Evolutionary conservation across 1,140 invertebrate genomes (phyloP), one percentile per base, ranked within the genome.

Genomic region (Dendrolimus kikuchii): DNA sequence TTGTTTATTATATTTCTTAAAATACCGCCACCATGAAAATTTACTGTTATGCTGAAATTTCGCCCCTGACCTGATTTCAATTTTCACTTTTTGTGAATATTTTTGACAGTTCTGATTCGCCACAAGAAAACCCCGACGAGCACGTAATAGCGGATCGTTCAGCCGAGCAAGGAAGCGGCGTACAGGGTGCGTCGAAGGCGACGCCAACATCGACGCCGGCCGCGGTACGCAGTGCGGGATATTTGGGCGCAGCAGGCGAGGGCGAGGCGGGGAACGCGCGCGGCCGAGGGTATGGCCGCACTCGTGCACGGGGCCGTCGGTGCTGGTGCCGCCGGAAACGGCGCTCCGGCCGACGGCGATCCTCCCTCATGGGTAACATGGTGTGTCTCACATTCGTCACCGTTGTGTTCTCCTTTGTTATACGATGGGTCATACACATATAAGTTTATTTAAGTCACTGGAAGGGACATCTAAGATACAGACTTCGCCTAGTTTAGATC

Each of bases 291-390:
- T 81, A 80, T 72, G 81, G 76, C 71, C 73, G 76, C 71, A 57
- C 68, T 8, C 52, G 64, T 49, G 53, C 60, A 23, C 47, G 75
- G 45, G 70, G 73, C 52, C 74, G 78, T 68, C 73, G 80, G 8
- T 81, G 79, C 57, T 74, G 77, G 77, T 84, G 81, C 71, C 73
- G 77, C 68, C 73, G 81, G 69, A 76, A 71, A 60, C 73, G 81
- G 55, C 79, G 79, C 75, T 60, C 72, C 66, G 70, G 74, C 71
- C 77, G 77, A 54, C 77, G 76, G 69, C 79, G 81, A 60, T 53
- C 71, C 73, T 66, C 73, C 52, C 76, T 78, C 77, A 81, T 79
- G 79, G 81, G 81, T 85, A 82, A 85, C 81, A 82, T 67, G 81
- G 81, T 85, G 77, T 85, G 81, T 85, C 69, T 74, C 57, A 70